Evolutionary conservation across 2,888 invertebrate genomes (phyloP).

Genomic region (Pyrochroa serraticornis): DNA sequence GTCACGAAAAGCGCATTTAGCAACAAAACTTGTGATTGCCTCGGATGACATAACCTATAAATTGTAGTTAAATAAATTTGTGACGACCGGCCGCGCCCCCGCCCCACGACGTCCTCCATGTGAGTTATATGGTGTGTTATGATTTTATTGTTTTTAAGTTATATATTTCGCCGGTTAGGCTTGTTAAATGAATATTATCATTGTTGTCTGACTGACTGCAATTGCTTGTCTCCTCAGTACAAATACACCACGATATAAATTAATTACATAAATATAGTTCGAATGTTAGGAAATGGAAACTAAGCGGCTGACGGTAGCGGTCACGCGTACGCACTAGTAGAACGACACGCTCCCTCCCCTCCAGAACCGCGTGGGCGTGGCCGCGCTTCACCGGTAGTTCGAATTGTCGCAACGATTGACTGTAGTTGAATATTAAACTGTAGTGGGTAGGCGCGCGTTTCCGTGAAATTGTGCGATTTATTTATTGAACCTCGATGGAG

Average conservation of each 20-base stretch:
- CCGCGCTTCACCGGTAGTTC: constrained; percentile 40
- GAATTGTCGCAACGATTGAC: constrained; percentile 55
- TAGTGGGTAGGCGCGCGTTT: constrained; percentile 53
- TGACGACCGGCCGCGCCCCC: constrained; percentile 2
- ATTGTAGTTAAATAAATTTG: constrained; percentile 15
- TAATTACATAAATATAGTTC: constrained; percentile 45
- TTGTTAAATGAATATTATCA: constrained; percentile 57
- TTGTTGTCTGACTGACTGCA: constrained; percentile 58
- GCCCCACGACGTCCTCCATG: constrained; percentile 42
- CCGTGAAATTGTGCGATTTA: constrained; percentile 53
- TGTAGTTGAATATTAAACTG: constrained; percentile 51
- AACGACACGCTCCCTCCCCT: neutral
- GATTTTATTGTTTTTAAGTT: constrained; percentile 50
- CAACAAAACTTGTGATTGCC: constrained; percentile 38
- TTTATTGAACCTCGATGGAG: constrained; percentile 49
- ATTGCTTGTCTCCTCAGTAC: constrained; percentile 59
- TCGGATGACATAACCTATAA: constrained; percentile 20
- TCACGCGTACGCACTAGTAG: constrained; percentile 1
- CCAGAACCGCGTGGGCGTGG: constrained; percentile 2
- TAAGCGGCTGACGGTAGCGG: constrained; percentile 8
- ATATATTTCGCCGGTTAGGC: constrained; percentile 54
- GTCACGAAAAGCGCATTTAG: constrained; percentile 18
- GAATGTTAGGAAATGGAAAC: constrained; percentile 40
- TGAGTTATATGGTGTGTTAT: constrained; percentile 56
- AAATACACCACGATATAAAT: constrained; percentile 57